Conservation (phyloP, 2,888 invertebrate genomes). For the Platynereis dumerilii region DNA sequence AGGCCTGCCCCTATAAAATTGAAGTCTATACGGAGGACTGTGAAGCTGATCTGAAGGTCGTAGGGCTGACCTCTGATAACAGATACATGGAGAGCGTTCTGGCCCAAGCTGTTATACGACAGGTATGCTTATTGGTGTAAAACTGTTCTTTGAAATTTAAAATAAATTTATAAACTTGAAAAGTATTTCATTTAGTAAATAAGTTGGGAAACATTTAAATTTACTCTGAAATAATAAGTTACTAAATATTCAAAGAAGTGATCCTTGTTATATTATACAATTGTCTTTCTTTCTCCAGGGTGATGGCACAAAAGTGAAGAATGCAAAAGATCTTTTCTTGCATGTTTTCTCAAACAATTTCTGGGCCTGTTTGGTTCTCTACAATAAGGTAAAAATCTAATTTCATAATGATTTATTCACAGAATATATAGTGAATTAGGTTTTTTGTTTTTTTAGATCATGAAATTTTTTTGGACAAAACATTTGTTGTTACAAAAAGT, state of each 20-base stretch:
- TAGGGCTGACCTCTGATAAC: conserved; percentile 38
- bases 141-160: background rate
- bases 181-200: no score
- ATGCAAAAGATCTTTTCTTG: conserved; percentile 50
- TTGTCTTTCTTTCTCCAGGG: no score
- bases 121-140: conserved; percentile 37
- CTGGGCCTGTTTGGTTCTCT: conserved; percentile 48
- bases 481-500: no score
- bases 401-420: no score
- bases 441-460: no score
- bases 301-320: conserved; percentile 45
- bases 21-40: conserved; percentile 53
- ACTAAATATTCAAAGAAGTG: no score
- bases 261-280: no score
- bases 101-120: conserved; percentile 46
- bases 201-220: no score
- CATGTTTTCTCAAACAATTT: conserved; percentile 51
- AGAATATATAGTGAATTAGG: no score
- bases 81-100: conserved; percentile 44
- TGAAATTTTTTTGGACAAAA: no score
- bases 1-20: conserved; percentile 57
- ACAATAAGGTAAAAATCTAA: conserved; percentile 52
- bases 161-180: no score
- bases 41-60: conserved; percentile 44
- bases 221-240: no score